Evolutionary conservation across 1,140 invertebrate genomes (phyloP).

Genomic region (Tribolium castaneum): DNA sequence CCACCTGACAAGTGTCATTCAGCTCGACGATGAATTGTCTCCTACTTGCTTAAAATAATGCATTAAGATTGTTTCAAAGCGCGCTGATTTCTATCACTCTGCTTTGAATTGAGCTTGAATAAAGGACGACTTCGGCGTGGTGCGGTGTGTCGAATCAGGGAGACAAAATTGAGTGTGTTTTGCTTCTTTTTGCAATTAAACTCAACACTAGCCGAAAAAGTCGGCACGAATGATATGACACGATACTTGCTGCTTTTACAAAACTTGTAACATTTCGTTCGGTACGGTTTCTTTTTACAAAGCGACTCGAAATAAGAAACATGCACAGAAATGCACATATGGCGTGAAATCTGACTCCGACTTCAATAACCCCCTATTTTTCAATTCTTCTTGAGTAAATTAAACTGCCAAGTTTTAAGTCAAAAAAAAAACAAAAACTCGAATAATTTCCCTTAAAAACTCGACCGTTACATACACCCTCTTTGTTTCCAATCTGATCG

Average conservation of each 20-base stretch:
- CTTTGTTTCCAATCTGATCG: too few species aligned
- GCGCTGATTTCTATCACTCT: neutral
- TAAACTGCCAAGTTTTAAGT: too few species aligned
- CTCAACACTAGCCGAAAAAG: neutral
- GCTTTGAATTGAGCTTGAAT: neutral
- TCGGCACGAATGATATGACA: neutral
- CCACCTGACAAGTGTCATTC: slow-evolving; percentile 15
- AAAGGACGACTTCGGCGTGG: neutral
- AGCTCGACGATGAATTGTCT: neutral
- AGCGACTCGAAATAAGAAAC: neutral
- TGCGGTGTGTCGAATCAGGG: neutral
- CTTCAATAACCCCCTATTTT: neutral
- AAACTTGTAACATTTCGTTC: neutral
- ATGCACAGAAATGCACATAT: neutral
- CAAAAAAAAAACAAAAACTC: too few species aligned
- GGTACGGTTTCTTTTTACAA: neutral
- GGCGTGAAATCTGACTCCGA: neutral
- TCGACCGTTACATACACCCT: too few species aligned
- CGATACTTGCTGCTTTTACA: neutral
- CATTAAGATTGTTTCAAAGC: slow-evolving; percentile 6
- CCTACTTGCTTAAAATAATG: neutral
- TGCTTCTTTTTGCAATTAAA: neutral
- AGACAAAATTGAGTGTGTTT: neutral
- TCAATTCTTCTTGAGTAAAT: neutral
- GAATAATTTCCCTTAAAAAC: too few species aligned